Base-by-base conservation (phyloP, 1,140 invertebrate species). In the Microvelia longipes region DNA sequence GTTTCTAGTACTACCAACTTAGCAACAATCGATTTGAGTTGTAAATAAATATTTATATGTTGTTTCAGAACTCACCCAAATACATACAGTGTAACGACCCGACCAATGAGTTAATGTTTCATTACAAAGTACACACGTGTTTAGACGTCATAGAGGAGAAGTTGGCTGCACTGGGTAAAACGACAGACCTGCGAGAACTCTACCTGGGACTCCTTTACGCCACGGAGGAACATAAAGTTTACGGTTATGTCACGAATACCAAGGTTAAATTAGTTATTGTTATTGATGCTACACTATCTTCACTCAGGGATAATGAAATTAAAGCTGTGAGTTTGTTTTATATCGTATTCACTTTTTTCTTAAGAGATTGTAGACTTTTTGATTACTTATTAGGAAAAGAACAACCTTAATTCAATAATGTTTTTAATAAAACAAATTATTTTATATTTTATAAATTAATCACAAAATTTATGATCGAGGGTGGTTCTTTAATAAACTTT, bases 151-250 rank as follows among this genome's bases (percentile, higher is more conserved):
- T 97, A 64, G 94, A 97, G 80, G 95, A 97, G 77, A 92, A 95
- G 78, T 82, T 96, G 66, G 86, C 86, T 67, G 80, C 79, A 64
- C 78, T 82, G 73, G 84, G 80, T 73, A 87, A 85, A 77, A 88
- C 85, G 82, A 82, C 84, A 63, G 90, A 92, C 79, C 80, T 88
- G 27, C 82, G 92, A 75, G 94, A 98, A 79, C 82, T 96, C 0
- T 98, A 96, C 79, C 84, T 98, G 60, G 94, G 94, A 26, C 81
- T 94, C 67, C 82, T 98, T 1, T 95, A 94, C 81, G 91, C 93
- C 1, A 92, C 94, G n/a, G 95, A 98, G 83, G 93, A 93, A 74
- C 94, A 95, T 80, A 97, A 94, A 88, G 92, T 97, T 92, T 96
- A 94, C 84, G 96, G 95, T 5, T 98, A 96, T 84, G 92, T 96